These are phyloP conservation scores for Brachypteracias leptosomus DNA, from an alignment of 2,113 vertebrate genomes.

Conservation along the genomic window DNA sequence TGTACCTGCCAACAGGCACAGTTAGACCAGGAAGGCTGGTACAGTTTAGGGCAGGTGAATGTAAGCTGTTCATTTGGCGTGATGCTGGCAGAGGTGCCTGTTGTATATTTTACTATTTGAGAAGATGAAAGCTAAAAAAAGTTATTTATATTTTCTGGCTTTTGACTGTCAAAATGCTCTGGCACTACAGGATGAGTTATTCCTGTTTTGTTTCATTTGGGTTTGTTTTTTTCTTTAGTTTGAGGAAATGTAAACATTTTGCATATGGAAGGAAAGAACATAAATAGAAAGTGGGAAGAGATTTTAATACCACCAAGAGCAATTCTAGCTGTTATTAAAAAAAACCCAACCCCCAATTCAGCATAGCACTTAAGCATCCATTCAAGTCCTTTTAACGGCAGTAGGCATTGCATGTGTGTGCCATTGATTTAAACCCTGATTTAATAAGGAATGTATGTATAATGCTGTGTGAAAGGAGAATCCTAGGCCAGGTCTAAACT, in stretches of 20 bases:
- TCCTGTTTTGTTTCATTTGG: not conserved
- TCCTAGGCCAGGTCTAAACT: not conserved
- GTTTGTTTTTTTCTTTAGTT: not conserved
- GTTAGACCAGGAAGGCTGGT: not conserved
- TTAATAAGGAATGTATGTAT: not conserved
- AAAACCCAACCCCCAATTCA: not conserved
- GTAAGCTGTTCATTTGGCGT: not conserved
- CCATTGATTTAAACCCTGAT: not conserved
- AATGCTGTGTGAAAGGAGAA: not conserved
- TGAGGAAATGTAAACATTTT: not conserved
- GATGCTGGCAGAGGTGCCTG: fast-evolving
- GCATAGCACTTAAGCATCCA: not conserved
- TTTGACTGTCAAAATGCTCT: not conserved
- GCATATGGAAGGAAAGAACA: not conserved
- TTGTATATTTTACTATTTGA: not conserved
- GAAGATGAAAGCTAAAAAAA: not conserved
- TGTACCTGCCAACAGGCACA: not conserved
- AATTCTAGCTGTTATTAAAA: not conserved
- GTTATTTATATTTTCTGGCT: not conserved
- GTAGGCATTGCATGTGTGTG: not conserved
- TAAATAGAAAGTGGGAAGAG: not conserved
- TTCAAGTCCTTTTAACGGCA: not conserved
- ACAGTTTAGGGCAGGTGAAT: not conserved
- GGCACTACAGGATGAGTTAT: not conserved
- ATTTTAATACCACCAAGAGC: not conserved